Evolutionary conservation across 1,140 invertebrate genomes (phyloP).

Genomic region (Caerostris extrusa): DNA sequence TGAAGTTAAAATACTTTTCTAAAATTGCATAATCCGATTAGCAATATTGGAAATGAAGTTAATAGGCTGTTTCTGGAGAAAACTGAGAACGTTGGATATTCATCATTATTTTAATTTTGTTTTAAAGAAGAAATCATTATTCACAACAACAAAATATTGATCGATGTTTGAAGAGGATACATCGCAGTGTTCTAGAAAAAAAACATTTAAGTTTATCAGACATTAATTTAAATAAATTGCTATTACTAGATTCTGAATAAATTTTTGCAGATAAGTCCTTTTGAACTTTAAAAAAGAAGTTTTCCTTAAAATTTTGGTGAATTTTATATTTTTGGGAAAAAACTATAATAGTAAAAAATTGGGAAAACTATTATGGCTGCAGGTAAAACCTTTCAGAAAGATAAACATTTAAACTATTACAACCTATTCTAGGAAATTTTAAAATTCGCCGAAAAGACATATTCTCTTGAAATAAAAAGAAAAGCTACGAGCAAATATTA

Average conservation of each 20-base stretch:
- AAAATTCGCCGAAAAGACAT: too few species aligned
- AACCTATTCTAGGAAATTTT: too few species aligned
- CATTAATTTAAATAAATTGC: slow-evolving; percentile 56
- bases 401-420: too few species aligned
- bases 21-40: neutral
- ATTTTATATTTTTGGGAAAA: too few species aligned
- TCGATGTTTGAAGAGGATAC: neutral
- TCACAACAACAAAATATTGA: slow-evolving; percentile 14
- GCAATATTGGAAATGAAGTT: neutral
- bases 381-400: too few species aligned
- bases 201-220: neutral
- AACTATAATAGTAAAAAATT: too few species aligned
- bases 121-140: neutral
- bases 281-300: neutral
- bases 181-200: neutral
- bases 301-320: neutral
- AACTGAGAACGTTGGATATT: neutral
- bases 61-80: neutral
- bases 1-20: neutral
- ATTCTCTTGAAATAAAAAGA: too few species aligned
- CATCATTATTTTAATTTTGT: neutral
- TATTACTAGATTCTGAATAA: slow-evolving; percentile 31
- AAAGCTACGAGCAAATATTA: too few species aligned
- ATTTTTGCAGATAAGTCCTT: neutral
- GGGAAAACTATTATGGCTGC: too few species aligned